These are phyloP conservation scores for Turnix velox DNA, from an alignment of 2,113 vertebrate genomes.

Conservation along the genomic window DNA sequence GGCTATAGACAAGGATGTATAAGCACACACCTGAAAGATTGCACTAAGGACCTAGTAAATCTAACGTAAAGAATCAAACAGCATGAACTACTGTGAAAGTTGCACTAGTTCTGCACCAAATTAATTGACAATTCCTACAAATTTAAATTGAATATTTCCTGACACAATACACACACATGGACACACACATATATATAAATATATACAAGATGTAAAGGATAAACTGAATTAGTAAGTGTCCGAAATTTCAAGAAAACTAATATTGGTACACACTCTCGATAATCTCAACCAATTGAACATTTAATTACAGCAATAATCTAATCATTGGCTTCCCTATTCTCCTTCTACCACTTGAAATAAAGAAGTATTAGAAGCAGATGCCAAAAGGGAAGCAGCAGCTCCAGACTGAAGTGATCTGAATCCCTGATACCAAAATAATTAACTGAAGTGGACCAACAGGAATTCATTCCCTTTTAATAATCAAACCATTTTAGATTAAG, in stretches of 20 bases:
- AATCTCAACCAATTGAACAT: background rate
- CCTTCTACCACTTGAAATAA: background rate
- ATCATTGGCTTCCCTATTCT: background rate
- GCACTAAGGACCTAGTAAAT: background rate
- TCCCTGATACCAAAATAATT: background rate
- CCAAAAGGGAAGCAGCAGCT: background rate
- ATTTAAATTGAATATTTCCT: background rate
- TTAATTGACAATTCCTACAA: background rate
- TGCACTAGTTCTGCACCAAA: background rate
- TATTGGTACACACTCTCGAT: background rate
- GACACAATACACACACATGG: accelerated
- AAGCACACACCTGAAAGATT: background rate
- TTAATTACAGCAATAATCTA: background rate
- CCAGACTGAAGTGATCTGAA: background rate
- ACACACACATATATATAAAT: too few relatives aligned
- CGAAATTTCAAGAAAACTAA: background rate
- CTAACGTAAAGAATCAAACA: background rate
- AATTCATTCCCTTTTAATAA: background rate
- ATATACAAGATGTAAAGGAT: background rate
- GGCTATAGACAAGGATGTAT: background rate
- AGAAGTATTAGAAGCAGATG: background rate
- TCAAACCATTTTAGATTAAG: background rate
- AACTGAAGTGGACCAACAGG: background rate
- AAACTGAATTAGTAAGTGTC: background rate
- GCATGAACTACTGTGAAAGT: background rate